Evolutionary conservation across 2,888 invertebrate species (phyloP), one percentile per base, ranked within the genome.

Genomic region (Fragum whitleyi): DNA sequence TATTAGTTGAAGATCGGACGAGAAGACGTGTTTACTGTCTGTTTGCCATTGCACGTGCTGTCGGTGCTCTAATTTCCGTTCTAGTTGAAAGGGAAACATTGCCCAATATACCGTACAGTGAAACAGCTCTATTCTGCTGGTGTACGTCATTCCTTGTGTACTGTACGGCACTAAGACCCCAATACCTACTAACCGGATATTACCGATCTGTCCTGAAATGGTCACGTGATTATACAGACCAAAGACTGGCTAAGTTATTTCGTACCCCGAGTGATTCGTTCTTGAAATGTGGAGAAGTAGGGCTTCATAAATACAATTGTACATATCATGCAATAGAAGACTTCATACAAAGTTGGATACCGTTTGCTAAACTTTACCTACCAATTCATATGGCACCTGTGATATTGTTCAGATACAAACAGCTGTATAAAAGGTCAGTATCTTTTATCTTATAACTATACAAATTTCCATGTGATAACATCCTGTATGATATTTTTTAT

Each of bases 361-460:
- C 78, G 1, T 91, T 91, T 77, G 90, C 89, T 19, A 91, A 91
- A 55, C 77, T 91, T 7, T 91, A 91, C 79, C 73, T 91, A 1
- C 91, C 91, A 0, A 90, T 91, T 42, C 90, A 91, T 69, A 65
- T 90, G 23, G 87, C 88, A 2, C 91, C 91, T 0, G 70, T 91
- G 14, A 53, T 91, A 2, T 71, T 91, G 67, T 91, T 91, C 68
- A 87, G 86, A 61, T 79, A 86, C 47, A 87, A 87, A 57, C 71
- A 80, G n/a, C 61, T 91, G 0, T 23, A 79, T 9, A 78, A 89
- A 79, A 88, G 83, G 91, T 90, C 79, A 77, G 70, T 26, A 57
- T 23, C 14, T 26, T 21, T 16, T n/a, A n/a, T n/a, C n/a, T n/a
- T n/a, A n/a, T n/a, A n/a, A n/a, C n/a, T n/a, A n/a, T n/a, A n/a